Percentiles rank a stretch among this genome's conserved stretches.
Conservation (phyloP, 2,113 vertebrate genomes). For the Camelus dromedarius region DNA sequence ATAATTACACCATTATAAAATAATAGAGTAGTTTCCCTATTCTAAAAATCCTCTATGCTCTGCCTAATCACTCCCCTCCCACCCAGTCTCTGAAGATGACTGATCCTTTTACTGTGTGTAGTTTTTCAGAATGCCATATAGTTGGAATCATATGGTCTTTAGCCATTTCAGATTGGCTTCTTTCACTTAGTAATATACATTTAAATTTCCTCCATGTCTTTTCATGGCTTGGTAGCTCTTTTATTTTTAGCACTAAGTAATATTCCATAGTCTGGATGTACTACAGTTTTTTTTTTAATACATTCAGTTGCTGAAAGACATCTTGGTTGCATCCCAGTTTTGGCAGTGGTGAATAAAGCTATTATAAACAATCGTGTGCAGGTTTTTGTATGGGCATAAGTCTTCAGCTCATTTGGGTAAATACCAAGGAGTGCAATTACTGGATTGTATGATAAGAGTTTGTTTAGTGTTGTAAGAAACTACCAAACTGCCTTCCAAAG, state of each 20-base stretch:
- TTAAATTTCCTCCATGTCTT: not conserved
- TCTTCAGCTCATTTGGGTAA: not conserved
- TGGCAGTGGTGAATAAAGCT: not conserved
- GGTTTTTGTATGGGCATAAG: not conserved
- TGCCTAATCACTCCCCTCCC: not conserved
- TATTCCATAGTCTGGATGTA: not conserved
- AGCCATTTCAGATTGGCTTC: not conserved
- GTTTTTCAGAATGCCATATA: not conserved
- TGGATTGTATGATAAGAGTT: not conserved
- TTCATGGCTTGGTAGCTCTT: not conserved
- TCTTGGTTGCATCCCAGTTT: not conserved
- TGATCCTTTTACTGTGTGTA: not conserved
- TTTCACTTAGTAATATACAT: not conserved
- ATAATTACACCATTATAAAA: not conserved
- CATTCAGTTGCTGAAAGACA: not conserved
- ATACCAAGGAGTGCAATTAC: not conserved
- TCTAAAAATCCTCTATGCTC: not conserved
- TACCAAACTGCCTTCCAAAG: not conserved
- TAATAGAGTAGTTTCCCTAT: not conserved
- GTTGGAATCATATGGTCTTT: not conserved
- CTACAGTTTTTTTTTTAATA: not conserved
- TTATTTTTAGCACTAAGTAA: not conserved
- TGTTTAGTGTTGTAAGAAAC: not conserved
- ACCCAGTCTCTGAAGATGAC: not conserved
- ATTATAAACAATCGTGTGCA: not conserved